A percentile compares a stretch with the other conserved stretches of the same genome.
Conservation (phyloP, 2,888 invertebrate species). For the Hipparchia semele region DNA sequence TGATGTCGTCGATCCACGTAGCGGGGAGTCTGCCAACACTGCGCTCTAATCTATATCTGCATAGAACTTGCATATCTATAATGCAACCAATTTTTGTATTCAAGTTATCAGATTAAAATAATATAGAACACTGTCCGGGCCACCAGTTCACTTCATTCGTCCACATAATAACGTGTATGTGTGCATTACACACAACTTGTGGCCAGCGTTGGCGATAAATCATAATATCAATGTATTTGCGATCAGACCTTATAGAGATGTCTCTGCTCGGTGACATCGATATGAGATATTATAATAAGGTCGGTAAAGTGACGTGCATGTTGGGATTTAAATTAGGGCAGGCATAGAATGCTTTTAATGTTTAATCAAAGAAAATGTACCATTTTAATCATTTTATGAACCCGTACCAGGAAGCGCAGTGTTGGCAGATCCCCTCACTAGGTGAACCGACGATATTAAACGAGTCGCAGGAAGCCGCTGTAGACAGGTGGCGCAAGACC, state of each 20-base stretch:
- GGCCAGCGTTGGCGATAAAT: slow-evolving; percentile 78
- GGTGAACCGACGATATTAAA: too few species aligned
- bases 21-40: too few species aligned
- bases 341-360: not conserved
- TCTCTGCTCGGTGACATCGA: slow-evolving; percentile 18
- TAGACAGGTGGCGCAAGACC: too few species aligned
- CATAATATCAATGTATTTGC: slow-evolving; percentile 82
- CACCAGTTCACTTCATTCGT: slow-evolving; percentile 49
- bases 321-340: not conserved
- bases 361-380: too few species aligned
- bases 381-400: too few species aligned
- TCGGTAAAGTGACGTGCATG: not conserved
- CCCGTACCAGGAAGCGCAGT: too few species aligned
- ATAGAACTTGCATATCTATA: not conserved
- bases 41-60: not conserved
- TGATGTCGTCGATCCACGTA: too few species aligned
- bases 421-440: too few species aligned
- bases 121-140: slow-evolving; percentile 49
- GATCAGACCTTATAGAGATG: slow-evolving; percentile 60
- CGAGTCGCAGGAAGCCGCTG: too few species aligned
- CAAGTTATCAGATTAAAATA: slow-evolving; percentile 33
- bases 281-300: slow-evolving; percentile 3
- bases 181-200: slow-evolving; percentile 71
- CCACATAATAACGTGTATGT: slow-evolving; percentile 51
- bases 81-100: slow-evolving; percentile 21